Evolutionary conservation across 2,797 vertebrate species (phyloP).

Genomic region (Uromys caudimaculatus): DNA sequence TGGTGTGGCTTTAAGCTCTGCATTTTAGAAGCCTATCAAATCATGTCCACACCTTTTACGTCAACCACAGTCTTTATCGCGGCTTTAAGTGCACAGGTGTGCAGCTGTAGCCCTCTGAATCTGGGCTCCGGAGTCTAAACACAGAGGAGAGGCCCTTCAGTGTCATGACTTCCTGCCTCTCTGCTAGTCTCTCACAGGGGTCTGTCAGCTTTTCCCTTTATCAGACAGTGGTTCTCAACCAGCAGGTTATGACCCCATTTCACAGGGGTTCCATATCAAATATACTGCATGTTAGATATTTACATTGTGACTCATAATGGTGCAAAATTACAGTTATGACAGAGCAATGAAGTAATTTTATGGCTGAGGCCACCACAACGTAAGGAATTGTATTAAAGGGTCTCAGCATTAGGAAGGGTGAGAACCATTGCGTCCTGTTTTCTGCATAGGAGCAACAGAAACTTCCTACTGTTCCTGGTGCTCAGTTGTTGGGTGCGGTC

Average conservation of each 20-base stretch:
- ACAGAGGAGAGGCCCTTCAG: neutral
- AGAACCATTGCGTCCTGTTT: neutral
- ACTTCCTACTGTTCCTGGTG: neutral
- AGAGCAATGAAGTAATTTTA: neutral
- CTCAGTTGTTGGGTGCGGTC: neutral
- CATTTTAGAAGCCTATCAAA: neutral
- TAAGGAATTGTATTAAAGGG: neutral
- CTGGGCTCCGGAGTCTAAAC: neutral
- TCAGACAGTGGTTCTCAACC: neutral
- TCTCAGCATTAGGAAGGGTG: fast-evolving
- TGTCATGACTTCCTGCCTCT: neutral
- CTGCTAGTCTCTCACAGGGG: neutral
- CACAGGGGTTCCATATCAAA: neutral
- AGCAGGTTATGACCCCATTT: neutral
- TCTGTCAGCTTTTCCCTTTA: neutral
- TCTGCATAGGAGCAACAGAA: neutral
- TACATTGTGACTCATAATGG: neutral
- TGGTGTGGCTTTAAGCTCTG: neutral
- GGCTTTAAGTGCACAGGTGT: neutral
- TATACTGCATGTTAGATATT: neutral
- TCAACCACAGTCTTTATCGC: neutral
- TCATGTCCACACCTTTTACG: neutral
- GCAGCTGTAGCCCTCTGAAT: neutral
- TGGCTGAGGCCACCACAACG: neutral
- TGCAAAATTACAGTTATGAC: neutral